Evolutionary conservation across 2,888 invertebrate species (phyloP), one percentile per base, ranked within the genome.

Genomic region (Agrochola circellaris): DNA sequence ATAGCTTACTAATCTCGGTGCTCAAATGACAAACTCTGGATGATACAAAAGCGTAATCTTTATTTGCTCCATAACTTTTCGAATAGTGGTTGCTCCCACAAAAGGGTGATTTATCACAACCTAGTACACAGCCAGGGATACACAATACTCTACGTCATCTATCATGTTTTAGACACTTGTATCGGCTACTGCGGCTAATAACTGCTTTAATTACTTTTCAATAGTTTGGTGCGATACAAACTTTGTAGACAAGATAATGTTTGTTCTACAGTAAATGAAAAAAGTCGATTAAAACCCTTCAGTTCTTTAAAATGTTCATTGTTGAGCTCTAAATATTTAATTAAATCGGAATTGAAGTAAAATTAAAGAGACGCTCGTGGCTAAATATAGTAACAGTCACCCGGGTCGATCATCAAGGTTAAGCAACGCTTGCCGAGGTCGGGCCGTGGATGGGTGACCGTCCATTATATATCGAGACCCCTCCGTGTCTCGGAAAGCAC

Each of bases 71-170:
- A 64, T 81, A 76, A 65, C 70, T 73, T 67, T 51, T 81, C 38
- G 6, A 17, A 48, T 26, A 34, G 15, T n/a, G 54, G 42, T 68
- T 58, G 51, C 26, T 65, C 23, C 8, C n/a, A 83, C 77, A 82
- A 77, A 70, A 72, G 65, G 51, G 30, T 69, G 73, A 85, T 77
- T 74, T 85, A 83, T 85, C 48, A n/a, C 64, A 17, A 30, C 6
- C 45, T 66, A 9, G 38, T 45, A 30, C 62, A 60, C 26, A 38
- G 45, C 56, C 26, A 30, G 64, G 7, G 48, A 20, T 20, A 73
- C 23, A 81, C 66, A 84, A 70, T 73, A 71, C 6, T 60, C 8
- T 66, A 6, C n/a, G 62, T 45, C 75, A 85, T 83, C 73, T 51
- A 85, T 83, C 72, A 75, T 66, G 26, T 45, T 62, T 38, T 9